Percentiles rank a stretch among this genome's conserved stretches.
Conservation (phyloP, 1,140 invertebrate species). For the Drosophila murphyi region DNA sequence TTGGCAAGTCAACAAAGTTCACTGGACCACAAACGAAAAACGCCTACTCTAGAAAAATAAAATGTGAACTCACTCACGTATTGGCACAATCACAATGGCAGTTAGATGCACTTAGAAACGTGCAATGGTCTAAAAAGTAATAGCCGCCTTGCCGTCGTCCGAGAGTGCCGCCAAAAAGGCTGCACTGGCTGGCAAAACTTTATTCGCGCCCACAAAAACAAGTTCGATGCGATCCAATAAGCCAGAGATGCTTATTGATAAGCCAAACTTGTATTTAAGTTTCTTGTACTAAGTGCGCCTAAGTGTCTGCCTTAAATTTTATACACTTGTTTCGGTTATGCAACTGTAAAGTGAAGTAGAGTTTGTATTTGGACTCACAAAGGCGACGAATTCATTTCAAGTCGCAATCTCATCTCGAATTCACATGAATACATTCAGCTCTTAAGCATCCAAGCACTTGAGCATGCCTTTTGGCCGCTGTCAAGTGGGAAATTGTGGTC, state of each 20-base stretch:
- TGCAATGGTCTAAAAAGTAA: constrained; percentile 40
- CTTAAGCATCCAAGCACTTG: constrained; percentile 69
- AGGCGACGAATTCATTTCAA: not conserved
- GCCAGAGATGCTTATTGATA: constrained; percentile 59
- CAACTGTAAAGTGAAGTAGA: constrained; percentile 68
- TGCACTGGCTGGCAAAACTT: constrained; percentile 26
- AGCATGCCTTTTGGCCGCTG: constrained; percentile 75
- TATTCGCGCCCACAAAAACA: constrained; percentile 20
- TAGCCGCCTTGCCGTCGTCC: constrained; percentile 57
- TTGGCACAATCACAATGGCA: constrained; percentile 51
- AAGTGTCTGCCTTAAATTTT: constrained; percentile 49
- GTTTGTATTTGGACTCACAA: constrained; percentile 20
- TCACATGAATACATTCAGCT: constrained; percentile 72
- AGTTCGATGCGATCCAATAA: constrained; percentile 23
- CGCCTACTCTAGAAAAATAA: constrained; percentile 26
- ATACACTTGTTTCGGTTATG: constrained; percentile 15
- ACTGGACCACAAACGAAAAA: constrained; percentile 43
- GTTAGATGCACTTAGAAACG: constrained; percentile 55
- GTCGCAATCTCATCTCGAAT: constrained; percentile 52
- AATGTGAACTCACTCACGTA: constrained; percentile 13
- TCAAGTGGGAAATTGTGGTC: constrained; percentile 78
- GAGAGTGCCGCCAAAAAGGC: constrained; percentile 37
- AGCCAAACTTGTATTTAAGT: constrained; percentile 8
- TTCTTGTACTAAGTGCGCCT: constrained; percentile 28
- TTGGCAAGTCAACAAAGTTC: constrained; percentile 56